Evolutionary conservation across 2,113 vertebrate species (phyloP).

Genomic region (Alaudala cheleensis): DNA sequence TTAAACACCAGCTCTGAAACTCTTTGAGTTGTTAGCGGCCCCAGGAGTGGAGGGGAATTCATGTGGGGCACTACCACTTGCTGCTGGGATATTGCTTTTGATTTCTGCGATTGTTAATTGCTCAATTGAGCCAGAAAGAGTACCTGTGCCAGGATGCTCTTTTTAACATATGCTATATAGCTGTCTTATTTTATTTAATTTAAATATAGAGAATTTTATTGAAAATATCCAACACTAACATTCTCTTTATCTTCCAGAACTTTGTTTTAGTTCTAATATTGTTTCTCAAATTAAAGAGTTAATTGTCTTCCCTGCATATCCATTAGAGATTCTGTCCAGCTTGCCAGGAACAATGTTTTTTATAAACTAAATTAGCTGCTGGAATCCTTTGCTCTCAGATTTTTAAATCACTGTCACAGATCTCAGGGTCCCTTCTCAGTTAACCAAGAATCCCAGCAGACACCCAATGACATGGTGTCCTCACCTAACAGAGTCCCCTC

Average conservation of each 20-base stretch:
- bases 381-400: background rate
- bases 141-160: background rate
- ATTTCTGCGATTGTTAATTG: background rate
- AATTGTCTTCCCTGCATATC: background rate
- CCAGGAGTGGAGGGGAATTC: background rate
- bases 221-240: background rate
- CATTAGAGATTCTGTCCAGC: background rate
- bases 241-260: background rate
- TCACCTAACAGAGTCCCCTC: background rate
- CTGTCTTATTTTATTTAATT: background rate
- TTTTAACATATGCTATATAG: background rate
- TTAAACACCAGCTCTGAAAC: background rate
- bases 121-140: background rate
- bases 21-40: background rate
- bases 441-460: background rate
- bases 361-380: slow-evolving; percentile 8
- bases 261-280: slow-evolving; percentile 1
- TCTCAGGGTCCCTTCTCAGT: background rate
- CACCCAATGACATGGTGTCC: background rate
- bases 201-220: background rate
- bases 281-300: slow-evolving; percentile 13
- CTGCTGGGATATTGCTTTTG: background rate
- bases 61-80: background rate
- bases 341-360: background rate
- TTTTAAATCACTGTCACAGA: background rate